Conservation (phyloP, 1,140 invertebrate genomes). For the Aphis gossypii region DNA sequence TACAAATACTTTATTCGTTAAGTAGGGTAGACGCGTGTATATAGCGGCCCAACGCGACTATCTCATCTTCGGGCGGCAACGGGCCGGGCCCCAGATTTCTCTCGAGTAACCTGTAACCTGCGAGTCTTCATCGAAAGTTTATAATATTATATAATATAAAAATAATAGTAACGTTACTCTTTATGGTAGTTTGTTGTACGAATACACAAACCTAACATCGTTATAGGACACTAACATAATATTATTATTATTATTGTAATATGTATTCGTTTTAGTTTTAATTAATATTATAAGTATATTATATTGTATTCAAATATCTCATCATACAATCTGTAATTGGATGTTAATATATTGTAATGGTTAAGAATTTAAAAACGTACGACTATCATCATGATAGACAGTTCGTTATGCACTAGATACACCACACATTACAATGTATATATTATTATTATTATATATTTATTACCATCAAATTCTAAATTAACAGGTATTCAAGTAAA, state of each 20-base stretch:
- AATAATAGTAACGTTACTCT: neutral
- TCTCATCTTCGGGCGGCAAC: neutral
- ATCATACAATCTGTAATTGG: neutral
- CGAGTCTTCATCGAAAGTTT: neutral
- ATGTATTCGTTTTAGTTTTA: slow-evolving; percentile 8
- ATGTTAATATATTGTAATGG: neutral
- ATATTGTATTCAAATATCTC: neutral
- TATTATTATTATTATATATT: slow-evolving; percentile 2
- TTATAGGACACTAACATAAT: slow-evolving; percentile 1
- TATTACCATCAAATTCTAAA: neutral
- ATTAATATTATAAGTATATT: neutral
- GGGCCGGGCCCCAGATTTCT: neutral
- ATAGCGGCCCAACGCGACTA: neutral
- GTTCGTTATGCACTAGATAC: neutral
- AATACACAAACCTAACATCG: neutral
- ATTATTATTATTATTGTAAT: neutral
- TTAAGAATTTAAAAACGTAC: neutral
- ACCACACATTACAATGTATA: neutral
- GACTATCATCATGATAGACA: neutral
- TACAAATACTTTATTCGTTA: neutral
- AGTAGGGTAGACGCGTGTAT: neutral
- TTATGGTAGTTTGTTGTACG: neutral
- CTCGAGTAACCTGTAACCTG: neutral
- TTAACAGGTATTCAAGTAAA: neutral
- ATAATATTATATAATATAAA: neutral